Evolutionary conservation across 2,888 invertebrate species (phyloP).

Genomic region (Pterobdella sp.): DNA sequence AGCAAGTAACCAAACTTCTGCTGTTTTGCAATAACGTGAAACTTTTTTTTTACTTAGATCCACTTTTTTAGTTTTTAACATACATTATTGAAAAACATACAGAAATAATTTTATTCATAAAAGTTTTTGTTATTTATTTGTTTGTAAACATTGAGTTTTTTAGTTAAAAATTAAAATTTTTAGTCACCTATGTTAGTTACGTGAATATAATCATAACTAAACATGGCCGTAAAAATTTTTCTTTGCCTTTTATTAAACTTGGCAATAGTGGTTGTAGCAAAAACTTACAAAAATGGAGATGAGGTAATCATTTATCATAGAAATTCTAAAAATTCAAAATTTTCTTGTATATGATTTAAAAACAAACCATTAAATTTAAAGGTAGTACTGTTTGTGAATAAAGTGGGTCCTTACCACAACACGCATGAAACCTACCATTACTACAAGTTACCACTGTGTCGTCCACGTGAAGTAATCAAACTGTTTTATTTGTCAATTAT

Average conservation of each 20-base stretch:
- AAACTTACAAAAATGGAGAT: slow-evolving; percentile 43
- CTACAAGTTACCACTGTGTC: slow-evolving; percentile 54
- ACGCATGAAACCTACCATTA: slow-evolving; percentile 57
- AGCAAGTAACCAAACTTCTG: background rate
- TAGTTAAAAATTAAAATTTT: background rate
- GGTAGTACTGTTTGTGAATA: slow-evolving; percentile 55
- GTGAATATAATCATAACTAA: slow-evolving; percentile 8
- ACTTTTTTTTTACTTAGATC: background rate
- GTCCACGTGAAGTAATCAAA: slow-evolving; percentile 52
- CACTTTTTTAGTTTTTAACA: no score
- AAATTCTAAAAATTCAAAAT: no score
- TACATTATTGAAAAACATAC: no score
- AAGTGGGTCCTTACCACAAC: slow-evolving; percentile 56
- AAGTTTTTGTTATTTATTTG: no score
- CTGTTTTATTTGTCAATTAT: background rate
- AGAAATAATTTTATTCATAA: no score
- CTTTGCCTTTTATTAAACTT: background rate
- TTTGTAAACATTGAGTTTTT: background rate
- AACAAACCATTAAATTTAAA: slow-evolving; percentile 36
- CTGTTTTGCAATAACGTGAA: background rate
- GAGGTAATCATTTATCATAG: no score
- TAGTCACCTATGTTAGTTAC: slow-evolving; percentile 9
- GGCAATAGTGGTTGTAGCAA: slow-evolving; percentile 25
- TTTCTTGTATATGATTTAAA: slow-evolving; percentile 1
- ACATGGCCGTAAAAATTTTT: background rate